Conservation (phyloP, 2,888 invertebrate genomes). For the Sceliomorpha sp. region DNA sequence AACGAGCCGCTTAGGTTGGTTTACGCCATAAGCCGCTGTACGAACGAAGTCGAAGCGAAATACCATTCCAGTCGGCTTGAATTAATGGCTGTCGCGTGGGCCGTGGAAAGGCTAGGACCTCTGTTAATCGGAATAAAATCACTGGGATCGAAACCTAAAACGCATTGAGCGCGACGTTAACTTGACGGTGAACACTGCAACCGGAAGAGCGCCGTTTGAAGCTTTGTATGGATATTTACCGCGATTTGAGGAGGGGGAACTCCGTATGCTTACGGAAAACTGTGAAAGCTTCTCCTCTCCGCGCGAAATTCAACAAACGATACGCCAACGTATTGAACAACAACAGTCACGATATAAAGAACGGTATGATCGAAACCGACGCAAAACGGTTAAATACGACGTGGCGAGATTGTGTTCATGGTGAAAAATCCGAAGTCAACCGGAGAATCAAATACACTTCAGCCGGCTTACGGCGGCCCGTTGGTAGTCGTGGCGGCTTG, state of each 20-base stretch:
- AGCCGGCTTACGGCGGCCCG: no score
- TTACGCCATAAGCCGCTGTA: slow-evolving; percentile 12
- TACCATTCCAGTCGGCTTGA: slow-evolving; percentile 62
- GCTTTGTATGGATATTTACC: slow-evolving; percentile 7
- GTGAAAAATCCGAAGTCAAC: no score
- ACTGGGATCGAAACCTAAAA: neutral
- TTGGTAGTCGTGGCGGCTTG: no score
- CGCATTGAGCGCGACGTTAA: neutral
- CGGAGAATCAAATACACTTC: no score
- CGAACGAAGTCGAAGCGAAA: slow-evolving; percentile 14
- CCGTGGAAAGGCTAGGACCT: slow-evolving; percentile 12
- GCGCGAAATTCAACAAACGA: no score
- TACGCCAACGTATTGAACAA: neutral
- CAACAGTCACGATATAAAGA: neutral
- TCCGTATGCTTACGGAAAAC: no score
- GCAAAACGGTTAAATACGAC: no score
- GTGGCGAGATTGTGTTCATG: no score
- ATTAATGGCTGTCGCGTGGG: slow-evolving; percentile 17
- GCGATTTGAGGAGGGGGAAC: slow-evolving; percentile 4
- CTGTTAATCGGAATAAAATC: slow-evolving; percentile 40
- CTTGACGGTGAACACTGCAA: slow-evolving; percentile 5
- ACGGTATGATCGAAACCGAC: neutral
- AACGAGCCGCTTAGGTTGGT: slow-evolving; percentile 10
- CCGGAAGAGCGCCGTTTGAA: slow-evolving; percentile 15
- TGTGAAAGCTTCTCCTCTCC: no score